Conservation (phyloP, 1,140 invertebrate species). For the Drosophila rufa region DNA sequence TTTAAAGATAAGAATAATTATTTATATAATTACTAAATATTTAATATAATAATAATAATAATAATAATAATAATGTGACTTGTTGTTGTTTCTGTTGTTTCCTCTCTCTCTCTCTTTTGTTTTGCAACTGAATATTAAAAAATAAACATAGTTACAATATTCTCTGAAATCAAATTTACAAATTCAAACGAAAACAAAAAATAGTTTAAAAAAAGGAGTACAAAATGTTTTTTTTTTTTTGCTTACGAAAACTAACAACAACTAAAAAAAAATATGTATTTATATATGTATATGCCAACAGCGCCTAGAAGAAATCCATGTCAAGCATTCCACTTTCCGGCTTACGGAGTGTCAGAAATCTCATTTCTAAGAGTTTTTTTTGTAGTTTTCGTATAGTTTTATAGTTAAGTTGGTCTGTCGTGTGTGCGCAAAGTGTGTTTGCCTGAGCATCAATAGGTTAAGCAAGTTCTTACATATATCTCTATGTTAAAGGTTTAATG, state of each 20-base stretch:
- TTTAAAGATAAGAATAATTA: conserved; percentile 36
- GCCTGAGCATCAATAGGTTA: conserved; percentile 52
- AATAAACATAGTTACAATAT: not conserved
- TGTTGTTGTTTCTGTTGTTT: conserved; percentile 63
- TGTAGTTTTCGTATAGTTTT: too few relatives aligned
- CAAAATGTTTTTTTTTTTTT: conserved; percentile 18
- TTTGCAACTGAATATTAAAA: conserved; percentile 5
- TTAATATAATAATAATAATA: conserved; percentile 25
- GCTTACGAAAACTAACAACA: conserved; percentile 80
- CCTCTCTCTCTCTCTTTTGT: conserved; percentile 22
- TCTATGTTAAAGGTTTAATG: not conserved
- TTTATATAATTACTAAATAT: conserved; percentile 18
- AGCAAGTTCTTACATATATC: conserved; percentile 12
- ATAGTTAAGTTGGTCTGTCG: conserved; percentile 13
- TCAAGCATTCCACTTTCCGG: conserved; percentile 51
- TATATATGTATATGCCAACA: conserved; percentile 45
- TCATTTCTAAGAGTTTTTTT: conserved; percentile 2
- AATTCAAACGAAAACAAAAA: conserved; percentile 23
- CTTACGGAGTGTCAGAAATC: conserved; percentile 36
- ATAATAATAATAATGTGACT: conserved; percentile 67
- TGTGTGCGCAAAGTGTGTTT: conserved; percentile 69
- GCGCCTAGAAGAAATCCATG: conserved; percentile 47
- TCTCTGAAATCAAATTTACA: conserved; percentile 41
- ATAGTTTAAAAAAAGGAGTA: conserved; percentile 11
- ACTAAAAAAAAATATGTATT: conserved; percentile 51